Percentiles rank a stretch among this genome's conserved stretches.
Conservation (phyloP, 2,888 invertebrate species). For the Desoria tigrina region DNA sequence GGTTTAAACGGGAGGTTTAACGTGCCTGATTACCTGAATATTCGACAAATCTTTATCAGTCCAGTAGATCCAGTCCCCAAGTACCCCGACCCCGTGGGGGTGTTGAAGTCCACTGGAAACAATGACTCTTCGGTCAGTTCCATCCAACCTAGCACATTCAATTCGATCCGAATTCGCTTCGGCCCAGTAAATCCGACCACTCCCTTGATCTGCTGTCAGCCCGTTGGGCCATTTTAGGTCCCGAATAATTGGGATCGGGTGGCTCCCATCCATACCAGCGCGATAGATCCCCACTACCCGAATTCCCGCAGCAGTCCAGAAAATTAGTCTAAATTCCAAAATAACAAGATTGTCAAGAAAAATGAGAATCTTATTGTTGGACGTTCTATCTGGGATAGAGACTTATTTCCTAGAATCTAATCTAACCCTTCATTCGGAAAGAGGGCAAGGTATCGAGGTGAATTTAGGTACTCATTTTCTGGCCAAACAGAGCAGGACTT, state of each 20-base stretch:
- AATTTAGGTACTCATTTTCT: conserved; percentile 64
- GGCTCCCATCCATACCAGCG: conserved; percentile 81
- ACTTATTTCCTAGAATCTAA: too few species aligned
- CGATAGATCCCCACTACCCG: conserved; percentile 72
- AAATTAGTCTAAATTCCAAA: conserved; percentile 68
- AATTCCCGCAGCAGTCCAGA: conserved; percentile 86
- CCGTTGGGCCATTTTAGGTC: conserved; percentile 79
- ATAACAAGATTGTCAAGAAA: too few species aligned
- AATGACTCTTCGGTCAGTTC: conserved; percentile 66
- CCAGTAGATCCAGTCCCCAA: conserved; percentile 84
- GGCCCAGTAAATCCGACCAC: conserved; percentile 81
- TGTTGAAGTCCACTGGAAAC: conserved; percentile 64
- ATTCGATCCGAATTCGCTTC: conserved; percentile 73
- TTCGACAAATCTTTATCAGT: conserved; percentile 87
- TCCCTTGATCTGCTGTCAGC: conserved; percentile 77
- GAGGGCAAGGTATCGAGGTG: conserved; percentile 70
- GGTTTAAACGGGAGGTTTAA: too few species aligned
- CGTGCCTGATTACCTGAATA: conserved; percentile 67
- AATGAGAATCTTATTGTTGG: too few species aligned
- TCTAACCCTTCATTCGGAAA: conserved; percentile 70
- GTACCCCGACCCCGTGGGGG: conserved; percentile 83
- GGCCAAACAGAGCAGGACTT: conserved; percentile 67
- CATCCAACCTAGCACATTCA: conserved; percentile 73
- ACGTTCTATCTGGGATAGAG: too few species aligned
- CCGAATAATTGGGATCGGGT: conserved; percentile 65